Evolutionary conservation across 2,797 vertebrate genomes (phyloP).

Genomic region (Rhinophrynus dorsalis): DNA sequence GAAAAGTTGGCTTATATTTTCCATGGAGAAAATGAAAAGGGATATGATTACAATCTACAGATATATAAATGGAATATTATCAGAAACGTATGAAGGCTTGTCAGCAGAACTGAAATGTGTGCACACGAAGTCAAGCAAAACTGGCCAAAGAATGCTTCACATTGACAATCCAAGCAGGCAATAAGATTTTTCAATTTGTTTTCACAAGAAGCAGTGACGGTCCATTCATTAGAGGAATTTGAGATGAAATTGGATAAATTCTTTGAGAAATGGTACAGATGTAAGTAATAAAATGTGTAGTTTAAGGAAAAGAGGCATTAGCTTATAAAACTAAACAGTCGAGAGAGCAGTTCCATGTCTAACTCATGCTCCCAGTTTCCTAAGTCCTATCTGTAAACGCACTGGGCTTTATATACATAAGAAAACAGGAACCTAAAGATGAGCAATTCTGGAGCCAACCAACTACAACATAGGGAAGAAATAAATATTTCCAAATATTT

Average conservation of each 20-base stretch:
- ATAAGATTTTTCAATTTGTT: conserved; percentile 42
- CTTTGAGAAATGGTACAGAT: conserved; percentile 27
- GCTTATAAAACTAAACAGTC: background rate
- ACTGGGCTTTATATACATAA: too few relatives aligned
- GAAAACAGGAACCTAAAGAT: too few relatives aligned
- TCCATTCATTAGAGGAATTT: conserved; percentile 41
- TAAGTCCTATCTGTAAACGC: too few relatives aligned
- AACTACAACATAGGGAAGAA: too few relatives aligned
- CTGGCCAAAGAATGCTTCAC: conserved; percentile 12
- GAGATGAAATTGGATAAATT: conserved; percentile 45
- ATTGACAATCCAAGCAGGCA: conserved; percentile 29
- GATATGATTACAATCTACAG: background rate
- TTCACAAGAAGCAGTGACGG: conserved; percentile 24
- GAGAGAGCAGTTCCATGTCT: background rate
- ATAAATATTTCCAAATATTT: too few relatives aligned
- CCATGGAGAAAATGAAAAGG: background rate
- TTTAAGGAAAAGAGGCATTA: conserved; percentile 13
- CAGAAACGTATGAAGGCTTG: conserved; percentile 17
- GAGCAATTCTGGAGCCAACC: too few relatives aligned
- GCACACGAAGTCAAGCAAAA: conserved; percentile 4
- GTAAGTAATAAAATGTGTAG: conserved; percentile 20
- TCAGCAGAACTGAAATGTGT: conserved; percentile 8
- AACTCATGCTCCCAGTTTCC: too few relatives aligned
- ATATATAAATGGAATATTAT: conserved; percentile 32
- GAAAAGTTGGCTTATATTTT: background rate